Base-by-base conservation (phyloP, 2,888 invertebrate genomes). In the Torymus aiolomorphi region DNA sequence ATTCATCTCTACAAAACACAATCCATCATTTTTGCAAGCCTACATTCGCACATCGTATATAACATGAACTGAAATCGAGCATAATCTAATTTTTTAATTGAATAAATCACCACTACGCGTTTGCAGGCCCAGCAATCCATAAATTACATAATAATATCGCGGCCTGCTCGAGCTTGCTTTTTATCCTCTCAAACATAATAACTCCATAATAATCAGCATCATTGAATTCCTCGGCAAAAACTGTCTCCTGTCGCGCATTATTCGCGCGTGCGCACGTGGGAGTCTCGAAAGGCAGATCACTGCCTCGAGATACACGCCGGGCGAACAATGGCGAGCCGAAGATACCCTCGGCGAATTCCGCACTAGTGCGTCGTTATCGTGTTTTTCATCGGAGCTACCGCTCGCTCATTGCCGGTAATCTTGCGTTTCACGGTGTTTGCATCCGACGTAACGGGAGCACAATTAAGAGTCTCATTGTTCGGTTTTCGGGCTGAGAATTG, bases 101-200 rank as follows among this genome's bases (percentile, higher is more conserved):
- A 31, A 31, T 31, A 31, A 31, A 31, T n/a, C 16, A 57, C 16
- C 16, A 57, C 5, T 16, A 3, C 20, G 61, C 62, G 62, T n/a
- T 4, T 14, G 31, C 62, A 62, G 3, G 11, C 31, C 31, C 31
- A 31, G 31, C 31, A 62, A 62, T 56, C 24, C 49, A 24, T 24
- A 18, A 57, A 71, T 71, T 71, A 59, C 18, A 16, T 49, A 71
- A 71, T 59, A 42, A 59, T 49, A 42, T 24, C 49, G 31, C 13
- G 14, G 12, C 4, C 16, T 24, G 31, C 3, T 31, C 31, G 13
- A 56, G 8, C 31, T n/a, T 56, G 49, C 18, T 5, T 59, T 57
- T 71, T 71, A 71, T 71, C 59, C 3, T 2, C 42, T 16, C 59
- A 11, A 59, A 59, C 59, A 71, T 71, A 71, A 71, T 71, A 71